phyloP scores from a whole-genome alignment of 2,113 vertebrate genomes.

The Clarias gariepinus region DNA sequence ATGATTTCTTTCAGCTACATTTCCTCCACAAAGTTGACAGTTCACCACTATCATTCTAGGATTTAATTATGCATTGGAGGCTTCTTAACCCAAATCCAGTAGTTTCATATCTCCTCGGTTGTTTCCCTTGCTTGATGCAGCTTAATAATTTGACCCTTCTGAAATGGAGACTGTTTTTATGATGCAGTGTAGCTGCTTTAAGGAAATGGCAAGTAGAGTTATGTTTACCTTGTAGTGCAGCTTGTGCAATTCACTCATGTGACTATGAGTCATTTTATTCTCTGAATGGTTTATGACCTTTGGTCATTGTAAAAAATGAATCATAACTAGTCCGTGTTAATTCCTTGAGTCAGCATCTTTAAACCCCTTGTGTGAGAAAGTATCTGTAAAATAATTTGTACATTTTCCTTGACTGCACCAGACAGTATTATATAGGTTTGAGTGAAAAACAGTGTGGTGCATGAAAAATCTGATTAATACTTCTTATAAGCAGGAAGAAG shows the following conservation, averaged over 20 bases:
- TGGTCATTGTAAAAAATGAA: slow-evolving; percentile 15
- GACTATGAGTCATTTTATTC: background rate
- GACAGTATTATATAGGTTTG: background rate
- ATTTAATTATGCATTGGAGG: too few species aligned
- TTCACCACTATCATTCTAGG: too few species aligned
- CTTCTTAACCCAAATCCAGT: too few species aligned
- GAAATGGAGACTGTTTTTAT: too few species aligned
- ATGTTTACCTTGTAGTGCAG: background rate
- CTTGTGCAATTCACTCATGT: slow-evolving; percentile 12
- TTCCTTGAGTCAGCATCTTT: background rate
- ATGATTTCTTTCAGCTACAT: too few species aligned
- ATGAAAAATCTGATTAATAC: background rate
- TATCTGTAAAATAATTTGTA: background rate
- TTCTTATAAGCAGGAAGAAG: background rate
- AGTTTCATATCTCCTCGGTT: too few species aligned
- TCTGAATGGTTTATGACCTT: slow-evolving; percentile 12
- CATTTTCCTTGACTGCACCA: background rate
- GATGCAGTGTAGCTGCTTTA: background rate
- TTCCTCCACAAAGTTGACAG: too few species aligned
- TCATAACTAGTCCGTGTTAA: background rate
- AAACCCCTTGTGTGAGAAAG: background rate
- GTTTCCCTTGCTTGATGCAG: too few species aligned
- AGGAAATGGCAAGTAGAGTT: slow-evolving; percentile 20
- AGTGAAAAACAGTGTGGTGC: background rate
- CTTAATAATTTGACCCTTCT: too few species aligned